Conservation (phyloP, 2,113 vertebrate genomes). For the Nesoenas mayeri region DNA sequence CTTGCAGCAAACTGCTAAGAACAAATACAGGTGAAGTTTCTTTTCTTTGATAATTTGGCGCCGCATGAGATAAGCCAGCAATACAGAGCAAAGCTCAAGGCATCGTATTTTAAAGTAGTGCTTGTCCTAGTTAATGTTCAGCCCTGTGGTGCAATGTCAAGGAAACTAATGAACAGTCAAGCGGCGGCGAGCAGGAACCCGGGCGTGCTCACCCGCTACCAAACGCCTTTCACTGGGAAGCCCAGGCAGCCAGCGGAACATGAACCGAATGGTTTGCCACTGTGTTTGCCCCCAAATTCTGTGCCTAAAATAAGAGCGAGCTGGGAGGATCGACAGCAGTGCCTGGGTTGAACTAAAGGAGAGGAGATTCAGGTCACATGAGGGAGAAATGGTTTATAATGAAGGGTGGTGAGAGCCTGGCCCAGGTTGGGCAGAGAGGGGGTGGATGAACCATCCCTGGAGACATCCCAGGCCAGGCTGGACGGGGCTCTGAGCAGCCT, state of each 20-base stretch:
- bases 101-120: background rate
- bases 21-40: background rate
- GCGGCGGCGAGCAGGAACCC: background rate
- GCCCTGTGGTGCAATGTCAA: constrained; percentile 27
- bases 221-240: background rate
- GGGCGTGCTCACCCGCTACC: background rate
- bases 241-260: accelerated
- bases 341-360: background rate
- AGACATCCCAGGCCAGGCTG: accelerated
- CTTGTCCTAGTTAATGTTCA: constrained; percentile 56
- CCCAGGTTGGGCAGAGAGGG: background rate
- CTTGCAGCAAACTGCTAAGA: background rate
- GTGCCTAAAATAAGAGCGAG: background rate
- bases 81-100: constrained; percentile 40
- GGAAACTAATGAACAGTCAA: constrained; percentile 16
- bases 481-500: background rate
- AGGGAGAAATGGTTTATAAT: accelerated
- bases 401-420: background rate
- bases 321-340: background rate
- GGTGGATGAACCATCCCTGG: background rate
- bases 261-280: background rate
- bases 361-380: accelerated
- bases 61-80: background rate
- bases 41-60: background rate
- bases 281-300: background rate